Evolutionary conservation across 1,140 invertebrate species (phyloP), one percentile per base, ranked within the genome.

Genomic region (fruit fly (Drosophila melanogaster)): DNA sequence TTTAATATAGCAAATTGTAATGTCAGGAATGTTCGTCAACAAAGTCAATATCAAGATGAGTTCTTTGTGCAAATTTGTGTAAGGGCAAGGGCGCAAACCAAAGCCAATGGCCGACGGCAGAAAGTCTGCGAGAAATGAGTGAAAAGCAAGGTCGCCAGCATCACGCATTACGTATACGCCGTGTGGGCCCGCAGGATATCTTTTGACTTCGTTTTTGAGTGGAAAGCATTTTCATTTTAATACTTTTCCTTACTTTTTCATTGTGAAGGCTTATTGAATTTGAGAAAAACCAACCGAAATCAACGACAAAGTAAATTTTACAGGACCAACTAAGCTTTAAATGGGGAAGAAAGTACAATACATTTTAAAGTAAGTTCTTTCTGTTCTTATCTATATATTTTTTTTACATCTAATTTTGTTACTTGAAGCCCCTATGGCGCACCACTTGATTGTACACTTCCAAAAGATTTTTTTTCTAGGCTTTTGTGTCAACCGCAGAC

Each of bases 91-190:
- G 44, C 4, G 44, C 4, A 54, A 22, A 15, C 43, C 57, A 33
- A 38, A 69, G 46, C 38, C 60, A 62, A 51, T 59, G 51, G 49
- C 51, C 60, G 53, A 17, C 55, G 50, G 38, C 64, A 61, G 22
- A 24, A 64, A 64, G 59, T 67, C 57, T 50, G 44, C 44, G n/a
- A 58, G 40, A 58, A 17, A 41, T 22, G 26, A 49, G 19, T 30
- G 55, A 43, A 35, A 26, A 26, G 50, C 47, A 41, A 78, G 43
- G 56, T 30, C 62, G 46, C 50, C 24, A 11, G 40, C 54, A 69
- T 81, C 74, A 84, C 69, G 80, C 49, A 74, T 81, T 79, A 84
- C 70, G 80, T 62, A 76, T 85, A 85, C 64, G 76, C 53, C 19
- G 14, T 43, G 69, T 44, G 35, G 24, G 79, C 44, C 73, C 22